These are phyloP conservation scores for Rhimphoctona megacephalus DNA, from an alignment of 2,888 invertebrate genomes.

Conservation along the genomic window DNA sequence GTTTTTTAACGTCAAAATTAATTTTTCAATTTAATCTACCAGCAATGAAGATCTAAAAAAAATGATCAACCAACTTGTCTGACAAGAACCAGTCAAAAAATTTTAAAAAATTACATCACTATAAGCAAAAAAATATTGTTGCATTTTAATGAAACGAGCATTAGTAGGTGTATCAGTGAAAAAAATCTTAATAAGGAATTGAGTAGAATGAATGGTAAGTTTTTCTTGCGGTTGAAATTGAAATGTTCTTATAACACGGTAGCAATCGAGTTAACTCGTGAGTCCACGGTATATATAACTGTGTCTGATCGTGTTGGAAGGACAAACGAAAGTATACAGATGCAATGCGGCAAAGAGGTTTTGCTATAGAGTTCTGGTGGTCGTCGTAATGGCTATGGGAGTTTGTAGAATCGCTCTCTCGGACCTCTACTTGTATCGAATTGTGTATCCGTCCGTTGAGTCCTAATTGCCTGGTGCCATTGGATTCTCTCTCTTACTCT, in stretches of 20 bases:
- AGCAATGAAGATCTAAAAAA: no score
- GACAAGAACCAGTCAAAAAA: no score
- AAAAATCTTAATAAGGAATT: conserved; percentile 2
- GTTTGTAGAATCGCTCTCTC: conserved; percentile 59
- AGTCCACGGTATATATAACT: conserved; percentile 11
- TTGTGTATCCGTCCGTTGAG: conserved; percentile 62
- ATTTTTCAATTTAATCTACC: no score
- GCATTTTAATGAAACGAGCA: background rate
- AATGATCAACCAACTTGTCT: no score
- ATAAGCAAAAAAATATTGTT: background rate
- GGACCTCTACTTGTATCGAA: conserved; percentile 53
- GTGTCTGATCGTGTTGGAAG: conserved; percentile 44
- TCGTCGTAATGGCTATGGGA: conserved; percentile 51
- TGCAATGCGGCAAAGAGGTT: conserved; percentile 48
- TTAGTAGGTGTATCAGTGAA: background rate
- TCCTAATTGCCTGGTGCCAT: conserved; percentile 62
- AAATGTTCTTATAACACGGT: conserved; percentile 38
- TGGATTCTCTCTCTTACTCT: conserved; percentile 32
- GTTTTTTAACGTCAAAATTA: no score
- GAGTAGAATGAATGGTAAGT: background rate
- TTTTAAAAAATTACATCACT: no score
- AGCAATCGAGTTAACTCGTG: conserved; percentile 44
- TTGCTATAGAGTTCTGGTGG: conserved; percentile 24
- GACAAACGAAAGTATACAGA: conserved; percentile 53
- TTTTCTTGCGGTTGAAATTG: conserved; percentile 24